Evolutionary conservation across 2,797 vertebrate species (phyloP), one percentile per base, ranked within the genome.

Genomic region (Sibirionetta formosa): DNA sequence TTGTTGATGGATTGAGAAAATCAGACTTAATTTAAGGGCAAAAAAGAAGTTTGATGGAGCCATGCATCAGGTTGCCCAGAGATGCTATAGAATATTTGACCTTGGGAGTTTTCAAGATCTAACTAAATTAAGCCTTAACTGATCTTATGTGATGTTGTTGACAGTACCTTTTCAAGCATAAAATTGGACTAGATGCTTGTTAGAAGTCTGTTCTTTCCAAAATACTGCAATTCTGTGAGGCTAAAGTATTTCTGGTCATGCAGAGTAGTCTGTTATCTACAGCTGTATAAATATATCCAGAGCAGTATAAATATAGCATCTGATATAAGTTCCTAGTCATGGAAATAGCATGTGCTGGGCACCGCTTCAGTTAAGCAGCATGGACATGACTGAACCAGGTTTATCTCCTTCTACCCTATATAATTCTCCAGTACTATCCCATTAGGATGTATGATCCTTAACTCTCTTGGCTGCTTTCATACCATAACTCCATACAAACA

Each of bases 341-440:
- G 48, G 44, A 69, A 48, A 65, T 12, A n/a, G 10, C 11, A 10
- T 29, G 15, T 29, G 20, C 20, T 33, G 61, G 27, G 22, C 18
- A 57, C 9, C 7, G 8, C 6, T 72, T 9, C 13, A 72, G 16
- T 24, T 22, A 40, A 26, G 17, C 20, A 42, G 16, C 33, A 18
- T 7, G 29, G 38, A 7, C 10, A 1, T 5, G 20, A n/a, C 29
- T 75, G 48, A 68, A 13, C 3, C 38, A 38, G 22, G 11, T 78
- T 12, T 57, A 69, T 6, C 24, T 38, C 14, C 29, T 57, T 40
- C 33, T 72, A 1, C 10, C 14, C 14, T 2, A 0, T 29, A n/a
- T 50, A 54, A 44, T 44, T 26, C 9, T 83, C n/a, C 44, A 29
- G 29, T 23, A 36, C 31, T 81, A 6, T 16, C 14, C 15, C 7